These are phyloP conservation scores for Rhagium mordax DNA, from an alignment of 2,888 invertebrate species.

Conservation along the genomic window DNA sequence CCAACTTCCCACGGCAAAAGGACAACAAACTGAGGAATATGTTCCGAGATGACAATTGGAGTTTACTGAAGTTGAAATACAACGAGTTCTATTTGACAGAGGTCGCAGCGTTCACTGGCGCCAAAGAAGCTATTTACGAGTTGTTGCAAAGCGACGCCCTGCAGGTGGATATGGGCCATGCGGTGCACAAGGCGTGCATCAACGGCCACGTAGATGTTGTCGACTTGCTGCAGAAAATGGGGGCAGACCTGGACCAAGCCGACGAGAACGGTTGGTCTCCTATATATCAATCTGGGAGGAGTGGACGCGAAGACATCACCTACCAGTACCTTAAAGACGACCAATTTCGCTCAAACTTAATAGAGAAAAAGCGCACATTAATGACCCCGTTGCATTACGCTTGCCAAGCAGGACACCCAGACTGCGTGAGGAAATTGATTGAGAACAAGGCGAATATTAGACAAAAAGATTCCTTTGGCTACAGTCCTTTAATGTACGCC, in stretches of 20 bases:
- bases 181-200: conserved; percentile 23
- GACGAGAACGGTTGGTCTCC: conserved; percentile 17
- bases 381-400: conserved; percentile 34
- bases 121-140: conserved; percentile 7
- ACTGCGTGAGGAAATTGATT: conserved; percentile 16
- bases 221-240: conserved; percentile 14
- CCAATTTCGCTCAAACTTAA: neutral
- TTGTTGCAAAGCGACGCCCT: neutral
- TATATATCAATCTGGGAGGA: neutral
- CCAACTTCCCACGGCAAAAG: neutral
- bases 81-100: conserved; percentile 29
- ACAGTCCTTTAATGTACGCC: conserved; percentile 18
- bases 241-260: neutral
- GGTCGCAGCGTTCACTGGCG: conserved; percentile 17
- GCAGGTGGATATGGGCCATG: conserved; percentile 7
- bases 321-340: conserved; percentile 4
- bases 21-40: conserved; percentile 12
- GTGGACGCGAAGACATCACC: conserved; percentile 8
- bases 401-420: conserved; percentile 23
- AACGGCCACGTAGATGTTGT: conserved; percentile 19
- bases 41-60: conserved; percentile 6
- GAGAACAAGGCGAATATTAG: conserved; percentile 2
- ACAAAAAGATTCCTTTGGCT: conserved; percentile 2
- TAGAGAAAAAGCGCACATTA: neutral
- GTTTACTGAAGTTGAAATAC: conserved; percentile 19